phyloP scores from a whole-genome alignment of 2,113 vertebrate species.

The Gadus chalcogrammus region DNA sequence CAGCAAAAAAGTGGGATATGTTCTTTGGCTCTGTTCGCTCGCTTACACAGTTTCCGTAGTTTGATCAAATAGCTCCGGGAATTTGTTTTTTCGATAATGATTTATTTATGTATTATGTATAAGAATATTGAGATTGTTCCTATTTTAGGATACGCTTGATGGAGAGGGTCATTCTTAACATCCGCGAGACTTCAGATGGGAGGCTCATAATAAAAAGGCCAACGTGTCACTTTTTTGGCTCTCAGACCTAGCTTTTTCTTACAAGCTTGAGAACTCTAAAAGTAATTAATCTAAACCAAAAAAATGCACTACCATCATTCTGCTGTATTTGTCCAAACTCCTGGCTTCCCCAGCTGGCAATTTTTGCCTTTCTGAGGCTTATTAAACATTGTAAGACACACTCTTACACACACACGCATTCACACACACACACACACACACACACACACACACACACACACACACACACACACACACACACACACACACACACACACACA shows the following conservation, averaged over 20 bases:
- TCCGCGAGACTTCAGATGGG: too few relatives aligned
- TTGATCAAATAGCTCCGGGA: constrained; percentile 18
- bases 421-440: not conserved
- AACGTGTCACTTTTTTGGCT: too few relatives aligned
- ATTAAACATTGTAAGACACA: not conserved
- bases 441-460: not conserved
- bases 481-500: not conserved
- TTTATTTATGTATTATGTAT: constrained; percentile 32
- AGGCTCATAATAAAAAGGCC: too few relatives aligned
- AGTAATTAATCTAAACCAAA: too few relatives aligned
- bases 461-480: not conserved
- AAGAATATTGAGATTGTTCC: constrained; percentile 15
- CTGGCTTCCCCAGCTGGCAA: too few relatives aligned
- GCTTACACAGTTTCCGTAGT: not conserved
- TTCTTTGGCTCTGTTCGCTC: not conserved
- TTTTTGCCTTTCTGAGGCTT: not conserved
- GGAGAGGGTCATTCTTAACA: too few relatives aligned
- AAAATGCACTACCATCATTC: too few relatives aligned
- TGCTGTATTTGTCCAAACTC: too few relatives aligned
- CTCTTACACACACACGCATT: not conserved
- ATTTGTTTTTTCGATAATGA: constrained; percentile 13
- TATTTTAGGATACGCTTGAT: constrained; percentile 28
- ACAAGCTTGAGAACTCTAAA: too few relatives aligned
- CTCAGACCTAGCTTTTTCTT: too few relatives aligned
- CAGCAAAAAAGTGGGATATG: too few relatives aligned